Percentiles rank a stretch among this genome's conserved stretches.
phyloP scores from a whole-genome alignment of 2,113 vertebrate genomes.

The Halcyon senegalensis region DNA sequence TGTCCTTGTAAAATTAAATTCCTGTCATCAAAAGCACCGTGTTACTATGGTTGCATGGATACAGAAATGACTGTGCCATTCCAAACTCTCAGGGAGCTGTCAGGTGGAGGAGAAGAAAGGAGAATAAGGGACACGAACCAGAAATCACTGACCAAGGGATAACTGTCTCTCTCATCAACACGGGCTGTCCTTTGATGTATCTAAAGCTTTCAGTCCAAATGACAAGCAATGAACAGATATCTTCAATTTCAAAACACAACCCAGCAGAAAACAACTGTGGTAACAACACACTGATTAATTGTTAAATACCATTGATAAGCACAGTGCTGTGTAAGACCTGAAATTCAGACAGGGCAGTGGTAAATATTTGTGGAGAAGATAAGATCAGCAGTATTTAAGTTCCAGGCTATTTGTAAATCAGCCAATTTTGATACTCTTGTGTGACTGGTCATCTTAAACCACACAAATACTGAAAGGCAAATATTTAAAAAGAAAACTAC shows the following conservation, averaged over 20 bases:
- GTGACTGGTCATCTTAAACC: neutral
- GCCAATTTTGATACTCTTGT: neutral
- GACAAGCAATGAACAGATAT: too few species aligned
- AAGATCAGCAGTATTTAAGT: neutral
- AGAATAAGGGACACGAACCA: neutral
- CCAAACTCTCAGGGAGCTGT: neutral
- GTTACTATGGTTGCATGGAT: slow-evolving; percentile 23
- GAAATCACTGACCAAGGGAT: neutral
- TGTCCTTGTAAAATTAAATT: neutral
- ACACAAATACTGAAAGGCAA: neutral
- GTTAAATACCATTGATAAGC: neutral
- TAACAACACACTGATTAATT: neutral
- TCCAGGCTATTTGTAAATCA: neutral
- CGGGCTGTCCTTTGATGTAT: neutral
- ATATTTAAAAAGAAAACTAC: neutral
- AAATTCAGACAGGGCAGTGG: neutral
- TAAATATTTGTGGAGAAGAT: neutral
- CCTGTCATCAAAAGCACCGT: neutral
- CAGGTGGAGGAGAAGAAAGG: neutral
- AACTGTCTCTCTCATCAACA: neutral
- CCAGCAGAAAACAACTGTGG: neutral
- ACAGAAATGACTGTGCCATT: neutral
- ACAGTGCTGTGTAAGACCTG: neutral
- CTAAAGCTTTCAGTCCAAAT: neutral
- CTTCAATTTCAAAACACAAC: neutral